A percentile compares a stretch with the other conserved stretches of the same genome.
These are phyloP conservation scores for Pseudotriccus pelzelni DNA, from an alignment of 2,797 vertebrate species.

Conservation along the genomic window DNA sequence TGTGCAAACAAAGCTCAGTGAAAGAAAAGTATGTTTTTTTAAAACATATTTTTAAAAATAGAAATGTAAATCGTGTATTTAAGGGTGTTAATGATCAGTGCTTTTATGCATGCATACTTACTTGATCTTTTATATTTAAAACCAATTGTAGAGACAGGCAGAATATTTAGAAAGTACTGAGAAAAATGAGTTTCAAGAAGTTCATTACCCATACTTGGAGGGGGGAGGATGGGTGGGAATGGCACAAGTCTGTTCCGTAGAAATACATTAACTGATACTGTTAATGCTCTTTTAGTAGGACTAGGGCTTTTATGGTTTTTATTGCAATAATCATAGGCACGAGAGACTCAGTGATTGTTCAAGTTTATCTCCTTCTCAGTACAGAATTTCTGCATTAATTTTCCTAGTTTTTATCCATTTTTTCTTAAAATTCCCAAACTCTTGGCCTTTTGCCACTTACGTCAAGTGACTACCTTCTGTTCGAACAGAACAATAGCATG, in stretches of 20 bases:
- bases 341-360: not conserved
- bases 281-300: not conserved
- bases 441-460: not conserved
- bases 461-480: not conserved
- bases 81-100: not conserved
- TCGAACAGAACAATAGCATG: not conserved
- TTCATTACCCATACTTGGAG: not conserved
- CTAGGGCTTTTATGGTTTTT: not conserved
- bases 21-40: conserved; percentile 87
- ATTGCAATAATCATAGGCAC: not conserved
- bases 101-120: not conserved
- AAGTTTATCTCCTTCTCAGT: not conserved
- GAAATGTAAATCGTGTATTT: conserved; percentile 2
- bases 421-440: not conserved
- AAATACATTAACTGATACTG: not conserved
- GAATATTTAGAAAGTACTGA: not conserved
- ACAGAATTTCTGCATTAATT: not conserved
- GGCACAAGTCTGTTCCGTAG: not conserved
- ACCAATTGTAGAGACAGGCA: not conserved
- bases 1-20: conserved; percentile 87
- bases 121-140: not conserved
- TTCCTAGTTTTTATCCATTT: not conserved
- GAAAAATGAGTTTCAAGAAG: not conserved
- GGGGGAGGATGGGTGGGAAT: not conserved
- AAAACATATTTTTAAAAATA: not conserved